Conservation (phyloP, 1,140 invertebrate species). For the Lepidostoma basale region DNA sequence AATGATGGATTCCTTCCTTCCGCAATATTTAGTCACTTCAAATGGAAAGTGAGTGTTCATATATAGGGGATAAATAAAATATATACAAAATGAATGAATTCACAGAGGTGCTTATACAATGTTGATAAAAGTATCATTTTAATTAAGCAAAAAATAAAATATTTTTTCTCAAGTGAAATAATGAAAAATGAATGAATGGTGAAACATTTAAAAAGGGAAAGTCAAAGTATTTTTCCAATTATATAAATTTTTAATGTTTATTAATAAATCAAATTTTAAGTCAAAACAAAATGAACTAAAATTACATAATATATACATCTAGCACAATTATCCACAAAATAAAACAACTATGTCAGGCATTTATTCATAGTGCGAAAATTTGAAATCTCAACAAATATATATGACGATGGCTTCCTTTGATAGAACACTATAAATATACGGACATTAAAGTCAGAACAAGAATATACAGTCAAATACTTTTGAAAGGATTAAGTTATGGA, state of each 20-base stretch:
- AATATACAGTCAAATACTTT: slow-evolving; percentile 22
- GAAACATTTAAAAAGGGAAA: too few species aligned
- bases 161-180: too few species aligned
- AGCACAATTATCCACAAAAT: slow-evolving; percentile 48
- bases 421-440: slow-evolving; percentile 44
- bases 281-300: slow-evolving; percentile 47
- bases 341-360: slow-evolving; percentile 46
- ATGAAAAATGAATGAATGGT: too few species aligned
- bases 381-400: slow-evolving; percentile 41
- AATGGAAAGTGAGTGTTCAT: too few species aligned
- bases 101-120: too few species aligned
- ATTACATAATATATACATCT: slow-evolving; percentile 47
- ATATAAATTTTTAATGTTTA: slow-evolving; percentile 47
- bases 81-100: too few species aligned
- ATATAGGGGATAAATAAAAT: too few species aligned
- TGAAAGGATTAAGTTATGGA: background rate
- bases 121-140: too few species aligned
- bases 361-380: slow-evolving; percentile 46
- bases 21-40: too few species aligned
- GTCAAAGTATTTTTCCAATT: slow-evolving; percentile 34
- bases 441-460: slow-evolving; percentile 36
- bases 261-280: slow-evolving; percentile 46
- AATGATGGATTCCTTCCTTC: too few species aligned
- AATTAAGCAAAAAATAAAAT: too few species aligned
- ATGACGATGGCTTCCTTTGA: slow-evolving; percentile 33